Evolutionary conservation across 2,888 invertebrate genomes (phyloP).

Genomic region (Drosophila fungiperda): DNA sequence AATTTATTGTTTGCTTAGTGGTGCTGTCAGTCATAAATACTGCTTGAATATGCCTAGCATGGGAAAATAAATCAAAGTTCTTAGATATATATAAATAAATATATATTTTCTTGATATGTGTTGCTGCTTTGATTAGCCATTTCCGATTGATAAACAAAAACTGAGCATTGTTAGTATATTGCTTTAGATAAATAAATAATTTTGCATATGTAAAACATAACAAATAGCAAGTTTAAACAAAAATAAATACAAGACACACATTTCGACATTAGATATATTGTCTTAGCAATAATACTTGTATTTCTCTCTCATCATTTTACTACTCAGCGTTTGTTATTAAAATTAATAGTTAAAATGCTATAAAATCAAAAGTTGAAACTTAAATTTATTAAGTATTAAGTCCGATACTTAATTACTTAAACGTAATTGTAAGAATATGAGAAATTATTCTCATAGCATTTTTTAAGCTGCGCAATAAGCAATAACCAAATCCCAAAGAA

Average conservation of each 20-base stretch:
- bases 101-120: neutral
- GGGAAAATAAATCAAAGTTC: neutral
- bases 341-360: neutral
- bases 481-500: conserved; percentile 23
- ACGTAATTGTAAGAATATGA: neutral
- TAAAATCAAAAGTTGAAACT: neutral
- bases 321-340: neutral
- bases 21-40: neutral
- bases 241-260: too few species aligned
- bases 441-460: conserved; percentile 8
- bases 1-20: neutral
- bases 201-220: too few species aligned
- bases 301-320: too few species aligned
- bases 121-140: neutral
- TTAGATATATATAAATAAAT: neutral
- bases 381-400: neutral
- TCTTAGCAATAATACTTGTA: too few species aligned
- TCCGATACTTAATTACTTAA: too few species aligned
- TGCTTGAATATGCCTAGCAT: neutral
- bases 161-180: neutral
- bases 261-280: too few species aligned
- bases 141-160: neutral
- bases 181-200: too few species aligned
- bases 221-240: too few species aligned
- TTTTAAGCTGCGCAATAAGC: conserved; percentile 27